Evolutionary conservation across 2,113 vertebrate genomes (phyloP).

Genomic region (Sander lucioperca): DNA sequence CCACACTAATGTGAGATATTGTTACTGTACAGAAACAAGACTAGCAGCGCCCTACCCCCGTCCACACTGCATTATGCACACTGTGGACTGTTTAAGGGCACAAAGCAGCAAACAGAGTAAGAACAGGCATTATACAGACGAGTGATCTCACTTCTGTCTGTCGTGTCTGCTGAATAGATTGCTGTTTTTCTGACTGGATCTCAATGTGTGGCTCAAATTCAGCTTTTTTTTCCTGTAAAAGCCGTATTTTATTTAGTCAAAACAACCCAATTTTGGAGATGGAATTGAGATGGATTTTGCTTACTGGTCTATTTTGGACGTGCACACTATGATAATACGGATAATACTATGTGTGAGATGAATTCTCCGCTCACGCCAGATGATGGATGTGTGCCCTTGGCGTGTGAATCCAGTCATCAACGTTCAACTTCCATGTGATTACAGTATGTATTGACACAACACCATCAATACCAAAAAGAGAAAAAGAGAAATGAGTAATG

Average conservation of each 20-base stretch:
- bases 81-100: conserved; percentile 18
- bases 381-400: not conserved
- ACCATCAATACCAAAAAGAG: too few species aligned
- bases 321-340: not conserved
- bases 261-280: not conserved
- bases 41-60: not conserved
- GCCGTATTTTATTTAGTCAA: not conserved
- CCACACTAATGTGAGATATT: conserved; percentile 17
- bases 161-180: not conserved
- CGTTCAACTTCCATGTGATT: not conserved
- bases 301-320: not conserved
- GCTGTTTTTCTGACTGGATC: not conserved
- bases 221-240: not conserved
- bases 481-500: too few species aligned
- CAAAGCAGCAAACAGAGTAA: conserved; percentile 15
- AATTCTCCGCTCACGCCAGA: not conserved
- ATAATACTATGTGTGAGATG: not conserved
- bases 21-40: conserved; percentile 35
- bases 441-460: not conserved
- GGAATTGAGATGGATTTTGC: not conserved
- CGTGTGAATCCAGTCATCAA: not conserved
- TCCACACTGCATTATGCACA: not conserved
- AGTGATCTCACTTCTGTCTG: conserved; percentile 18
- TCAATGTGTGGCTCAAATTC: not conserved
- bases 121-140: conserved; percentile 7